Conservation (phyloP, 2,888 invertebrate species). For the Drosophila barbarae region DNA sequence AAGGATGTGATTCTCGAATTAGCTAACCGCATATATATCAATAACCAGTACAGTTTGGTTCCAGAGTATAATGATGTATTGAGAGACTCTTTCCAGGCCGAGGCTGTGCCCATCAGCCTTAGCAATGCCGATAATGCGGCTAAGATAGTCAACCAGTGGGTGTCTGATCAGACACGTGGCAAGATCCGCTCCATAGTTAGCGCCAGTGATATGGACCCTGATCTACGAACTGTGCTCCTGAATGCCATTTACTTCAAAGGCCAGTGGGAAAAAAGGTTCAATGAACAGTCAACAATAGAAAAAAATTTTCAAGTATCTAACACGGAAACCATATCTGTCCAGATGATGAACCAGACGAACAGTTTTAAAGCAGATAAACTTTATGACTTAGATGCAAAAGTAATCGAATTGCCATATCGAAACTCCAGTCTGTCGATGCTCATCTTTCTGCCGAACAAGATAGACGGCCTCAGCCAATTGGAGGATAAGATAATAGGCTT, state of each 20-base stretch:
- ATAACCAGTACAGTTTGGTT: neutral
- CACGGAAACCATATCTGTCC: neutral
- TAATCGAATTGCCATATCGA: constrained; percentile 2
- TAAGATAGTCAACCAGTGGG: constrained; percentile 4
- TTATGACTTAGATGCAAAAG: neutral
- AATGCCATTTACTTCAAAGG: constrained; percentile 14
- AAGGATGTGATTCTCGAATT: neutral
- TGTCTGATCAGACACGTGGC: neutral
- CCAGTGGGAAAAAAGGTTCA: neutral
- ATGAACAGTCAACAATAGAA: neutral
- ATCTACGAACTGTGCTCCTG: neutral
- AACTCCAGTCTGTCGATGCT: constrained; percentile 10
- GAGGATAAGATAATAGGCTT: constrained; percentile 3
- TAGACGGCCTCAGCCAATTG: constrained; percentile 4
- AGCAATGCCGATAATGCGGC: neutral
- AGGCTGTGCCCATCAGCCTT: neutral
- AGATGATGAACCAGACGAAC: neutral
- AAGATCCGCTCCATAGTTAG: neutral
- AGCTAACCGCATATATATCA: constrained; percentile 17
- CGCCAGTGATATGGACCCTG: accelerated
- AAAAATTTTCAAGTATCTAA: neutral
- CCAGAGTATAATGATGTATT: constrained; percentile 1
- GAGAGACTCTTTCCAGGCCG: constrained; percentile 4
- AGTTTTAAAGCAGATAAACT: accelerated
- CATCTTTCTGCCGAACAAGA: constrained; percentile 3